Conservation (phyloP, 2,888 invertebrate genomes). For the Phengaris arion region DNA sequence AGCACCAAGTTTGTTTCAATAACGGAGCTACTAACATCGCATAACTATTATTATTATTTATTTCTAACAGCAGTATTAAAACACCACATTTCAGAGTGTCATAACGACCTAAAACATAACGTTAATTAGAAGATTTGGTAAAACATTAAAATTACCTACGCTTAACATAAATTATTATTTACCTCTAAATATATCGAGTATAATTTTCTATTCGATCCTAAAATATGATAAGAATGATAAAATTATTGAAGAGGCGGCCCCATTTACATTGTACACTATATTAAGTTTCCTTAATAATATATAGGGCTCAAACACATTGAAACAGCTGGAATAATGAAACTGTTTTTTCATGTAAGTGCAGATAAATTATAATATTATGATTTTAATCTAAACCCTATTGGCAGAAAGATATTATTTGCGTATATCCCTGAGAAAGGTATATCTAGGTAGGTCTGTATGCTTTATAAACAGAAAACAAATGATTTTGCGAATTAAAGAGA, state of each 20-base stretch:
- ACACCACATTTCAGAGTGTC: slow-evolving; percentile 10
- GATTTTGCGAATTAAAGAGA: no score
- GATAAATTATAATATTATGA: background rate
- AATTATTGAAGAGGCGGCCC: slow-evolving; percentile 73
- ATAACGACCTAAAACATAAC: slow-evolving; percentile 35
- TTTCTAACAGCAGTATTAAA: background rate
- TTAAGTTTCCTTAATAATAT: slow-evolving; percentile 7
- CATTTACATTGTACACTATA: slow-evolving; percentile 62
- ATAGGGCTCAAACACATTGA: slow-evolving; percentile 15
- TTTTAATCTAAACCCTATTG: background rate
- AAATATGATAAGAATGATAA: slow-evolving; percentile 42
- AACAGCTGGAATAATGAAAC: slow-evolving; percentile 21
- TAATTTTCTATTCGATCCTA: slow-evolving; percentile 61
- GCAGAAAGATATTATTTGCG: background rate
- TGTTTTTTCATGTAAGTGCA: background rate
- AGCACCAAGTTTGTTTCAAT: slow-evolving; percentile 30
- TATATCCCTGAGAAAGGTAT: background rate
- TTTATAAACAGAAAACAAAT: no score
- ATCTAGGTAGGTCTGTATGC: no score
- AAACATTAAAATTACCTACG: slow-evolving; percentile 58
- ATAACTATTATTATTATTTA: slow-evolving; percentile 46
- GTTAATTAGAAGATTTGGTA: slow-evolving; percentile 65
- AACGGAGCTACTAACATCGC: slow-evolving; percentile 38
- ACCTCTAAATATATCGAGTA: slow-evolving; percentile 62
- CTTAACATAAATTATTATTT: slow-evolving; percentile 46